Base-by-base conservation (phyloP, 1,140 invertebrate species). In the Zaprionus camerounensis region DNA sequence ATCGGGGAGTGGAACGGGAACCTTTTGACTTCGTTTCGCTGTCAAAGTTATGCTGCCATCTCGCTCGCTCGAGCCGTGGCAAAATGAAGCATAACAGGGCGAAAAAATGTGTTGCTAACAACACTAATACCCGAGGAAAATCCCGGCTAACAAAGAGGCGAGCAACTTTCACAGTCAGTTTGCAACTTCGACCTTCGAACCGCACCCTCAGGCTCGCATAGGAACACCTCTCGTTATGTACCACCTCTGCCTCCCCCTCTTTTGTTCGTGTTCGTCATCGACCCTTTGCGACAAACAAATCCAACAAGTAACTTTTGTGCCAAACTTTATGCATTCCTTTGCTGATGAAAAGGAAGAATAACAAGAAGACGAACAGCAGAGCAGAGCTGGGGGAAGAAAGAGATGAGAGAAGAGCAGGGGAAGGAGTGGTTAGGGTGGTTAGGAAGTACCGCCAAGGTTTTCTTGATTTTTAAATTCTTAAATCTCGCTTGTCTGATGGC, bases 291-390 rank as follows among this genome's bases (percentile, higher is more conserved):
- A 87, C 84, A 88, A 88, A 88, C 84, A 88, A 88, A 88, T 88
- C 84, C 84, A 88, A 82, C 78, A 72, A 83, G 68, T 51, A 90
- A 90, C 85, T 90, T 90, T 90, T 80, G 69, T 73, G 78, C 57
- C 76, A 88, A 88, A 88, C 85, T 90, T 88, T 88, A 88, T 88
- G 85, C 84, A 87, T 87, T 88, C 88, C 85, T 81, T 71, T 84
- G 84, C 68, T 76, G 80, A 88, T 87, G 84, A 84, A 88, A 76
- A 71, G 24, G 61, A 66, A 77, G 67, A 86, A 85, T 58, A 79
- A 82, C 67, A 73, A 64, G 53, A 20, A 28, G 24, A 17, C 59
- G 59, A 64, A 68, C 53, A 31, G 11, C 13, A 64, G 62, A 34
- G 44, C 24, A 61, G 49, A 34, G 44, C 9, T 56, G 46, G 31